Conservation (phyloP, 2,888 invertebrate species). For the Galerucella nymphaeae region DNA sequence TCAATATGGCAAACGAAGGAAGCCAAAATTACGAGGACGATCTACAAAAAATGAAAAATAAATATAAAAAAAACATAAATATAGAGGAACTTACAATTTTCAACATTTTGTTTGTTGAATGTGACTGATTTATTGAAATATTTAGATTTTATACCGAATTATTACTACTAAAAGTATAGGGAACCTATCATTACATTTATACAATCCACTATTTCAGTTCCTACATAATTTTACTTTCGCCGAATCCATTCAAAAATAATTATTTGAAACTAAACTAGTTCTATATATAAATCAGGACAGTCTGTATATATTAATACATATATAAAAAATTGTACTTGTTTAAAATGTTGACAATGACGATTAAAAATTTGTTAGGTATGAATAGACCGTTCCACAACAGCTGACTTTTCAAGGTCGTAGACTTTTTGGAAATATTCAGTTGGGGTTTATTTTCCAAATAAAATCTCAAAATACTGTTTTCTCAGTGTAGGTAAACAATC, state of each 20-base stretch:
- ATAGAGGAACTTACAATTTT: slow-evolving; percentile 14
- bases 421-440: no score
- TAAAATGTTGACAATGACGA: no score
- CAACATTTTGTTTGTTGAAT: slow-evolving; percentile 4
- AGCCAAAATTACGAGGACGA: neutral
- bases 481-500: no score
- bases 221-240: slow-evolving; percentile 28
- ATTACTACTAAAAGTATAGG: neutral
- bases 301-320: no score
- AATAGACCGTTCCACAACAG: no score
- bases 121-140: slow-evolving; percentile 4
- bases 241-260: neutral
- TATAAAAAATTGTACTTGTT: no score
- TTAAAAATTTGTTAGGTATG: no score
- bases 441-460: no score
- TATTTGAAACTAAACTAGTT: no score
- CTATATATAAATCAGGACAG: no score
- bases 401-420: no score
- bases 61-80: neutral
- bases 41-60: neutral
- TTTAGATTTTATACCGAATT: slow-evolving; percentile 18
- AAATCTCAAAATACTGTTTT: neutral
- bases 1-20: neutral
- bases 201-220: slow-evolving; percentile 16
- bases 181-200: slow-evolving; percentile 24